Evolutionary conservation across 2,888 invertebrate genomes (phyloP), one percentile per base, ranked within the genome.

Genomic region (Athalia circularis): DNA sequence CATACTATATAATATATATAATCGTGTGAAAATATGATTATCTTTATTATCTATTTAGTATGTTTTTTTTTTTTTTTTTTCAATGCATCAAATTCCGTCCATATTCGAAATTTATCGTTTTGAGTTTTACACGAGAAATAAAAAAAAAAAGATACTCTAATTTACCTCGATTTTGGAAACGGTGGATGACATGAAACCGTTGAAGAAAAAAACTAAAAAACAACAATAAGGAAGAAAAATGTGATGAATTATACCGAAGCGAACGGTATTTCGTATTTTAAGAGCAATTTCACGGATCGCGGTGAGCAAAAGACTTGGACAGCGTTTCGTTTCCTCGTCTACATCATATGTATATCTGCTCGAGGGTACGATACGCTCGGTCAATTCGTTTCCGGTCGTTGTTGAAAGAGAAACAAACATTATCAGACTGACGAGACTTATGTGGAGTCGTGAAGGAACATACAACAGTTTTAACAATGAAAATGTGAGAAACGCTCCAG

Each of bases 311-410:
- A 72, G 57, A 29, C 29, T 29, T 29, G 29, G 29, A 29, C 29
- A 29, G 29, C 29, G 29, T 29, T 72, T 59, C 4, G 47, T 72
- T 59, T 59, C 13, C 45, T 72, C 13, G 7, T 47, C 7, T 72
- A 15, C 57, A 57, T 45, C 43, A 48, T 15, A 13, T n/a, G 3
- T 52, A 52, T 9, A 52, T 13, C 7, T 65, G 13, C 13, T 47
- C 47, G 54, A 52, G 68, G 54, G 48, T 15, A 47, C 68, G 68
- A 68, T 29, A 72, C 72, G 72, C 29, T 72, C 47, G 57, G 72
- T 59, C 72, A 72, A 72, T 72, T 72, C 59, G 57, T 72, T 72
- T 72, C 72, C 72, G 72, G 59, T 72, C 57, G 72, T 72, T 47
- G 59, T 72, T 59, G 59, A 72, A 59, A 72, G 72, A 72, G 72